Base-by-base conservation (phyloP, 2,113 vertebrate species). In the Urocynchramus pylzowi region DNA sequence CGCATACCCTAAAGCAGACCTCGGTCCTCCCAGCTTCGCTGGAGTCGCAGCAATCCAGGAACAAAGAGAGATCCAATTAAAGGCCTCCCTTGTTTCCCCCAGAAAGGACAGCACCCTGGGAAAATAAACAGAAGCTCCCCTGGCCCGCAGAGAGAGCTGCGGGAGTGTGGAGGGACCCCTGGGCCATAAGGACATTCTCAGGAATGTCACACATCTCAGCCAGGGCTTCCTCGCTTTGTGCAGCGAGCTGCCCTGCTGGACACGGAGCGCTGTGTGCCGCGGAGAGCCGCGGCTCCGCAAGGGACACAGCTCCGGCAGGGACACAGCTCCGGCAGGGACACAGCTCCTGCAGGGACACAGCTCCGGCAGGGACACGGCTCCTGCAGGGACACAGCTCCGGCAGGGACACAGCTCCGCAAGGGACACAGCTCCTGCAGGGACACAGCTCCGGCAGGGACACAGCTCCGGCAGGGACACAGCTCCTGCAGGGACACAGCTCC, bases 181-280 rank as follows among this genome's bases (percentile, higher is more conserved):
- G 88, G 94, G 88, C 53, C 79, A 78, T 69, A 86, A 95, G 87
- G 68, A 45, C 89, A 45, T n/a, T 84, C 61, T 88, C 96, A 91
- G 97, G 97, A 96, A 97, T n/a, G n/a, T n/a, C 93, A 70, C 86
- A 80, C 73, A 60, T 39, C 93, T 47, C 57, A 9, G 86, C 9
- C 73, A 7, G 96, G 96, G 96, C 95, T 98, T 98, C 97, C 98
- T 98, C 31, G 82, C 97, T 97, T 97, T 97, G 97, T 97, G 85
- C 96, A 37, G 50, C 82, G 92, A 9, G 57, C 80, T 89, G 92
- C 90, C 95, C 96, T 19, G 17, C 77, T 9, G 60, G 93, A 90
- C 90, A 82, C 87, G 57, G 56, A 79, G 97, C 94, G 95, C 93
- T 97, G 97, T 97, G 96, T 63, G 78, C 93, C 87, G 21, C 59